Evolutionary conservation across 2,888 invertebrate genomes (phyloP).

Genomic region (Cantharis rufa): DNA sequence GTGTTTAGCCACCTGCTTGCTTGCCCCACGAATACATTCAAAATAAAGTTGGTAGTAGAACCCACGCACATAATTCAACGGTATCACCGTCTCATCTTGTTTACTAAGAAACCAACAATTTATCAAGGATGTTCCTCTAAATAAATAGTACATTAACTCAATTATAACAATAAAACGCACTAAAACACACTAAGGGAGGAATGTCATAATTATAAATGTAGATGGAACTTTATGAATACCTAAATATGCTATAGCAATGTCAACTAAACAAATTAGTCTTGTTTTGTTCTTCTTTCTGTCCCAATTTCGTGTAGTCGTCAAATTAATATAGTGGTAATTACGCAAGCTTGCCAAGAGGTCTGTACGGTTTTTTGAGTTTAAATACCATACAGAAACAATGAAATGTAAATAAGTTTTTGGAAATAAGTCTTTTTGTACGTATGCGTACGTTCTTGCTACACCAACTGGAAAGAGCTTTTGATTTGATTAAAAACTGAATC

Average conservation of each 20-base stretch:
- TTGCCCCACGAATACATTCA: constrained; percentile 41
- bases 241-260: neutral
- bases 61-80: constrained; percentile 39
- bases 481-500: too few relatives aligned
- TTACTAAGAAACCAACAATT: constrained; percentile 34
- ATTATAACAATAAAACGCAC: neutral
- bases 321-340: neutral
- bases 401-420: too few relatives aligned
- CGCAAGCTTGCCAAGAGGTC: neutral
- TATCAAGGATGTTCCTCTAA: constrained; percentile 30
- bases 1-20: constrained; percentile 43
- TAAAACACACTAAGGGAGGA: neutral
- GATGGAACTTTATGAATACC: neutral
- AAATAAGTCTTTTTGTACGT: too few relatives aligned
- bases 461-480: too few relatives aligned
- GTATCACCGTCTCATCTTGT: constrained; percentile 43
- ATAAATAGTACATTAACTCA: neutral
- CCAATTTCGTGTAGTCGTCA: neutral
- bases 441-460: too few relatives aligned
- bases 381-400: too few relatives aligned
- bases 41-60: constrained; percentile 39
- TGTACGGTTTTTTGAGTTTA: neutral
- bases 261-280: neutral
- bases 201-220: neutral
- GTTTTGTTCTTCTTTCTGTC: neutral